Percentiles rank a stretch among this genome's conserved stretches.
Evolutionary conservation across 2,888 invertebrate species (phyloP).

Genomic region (Macrophya alboannulata): DNA sequence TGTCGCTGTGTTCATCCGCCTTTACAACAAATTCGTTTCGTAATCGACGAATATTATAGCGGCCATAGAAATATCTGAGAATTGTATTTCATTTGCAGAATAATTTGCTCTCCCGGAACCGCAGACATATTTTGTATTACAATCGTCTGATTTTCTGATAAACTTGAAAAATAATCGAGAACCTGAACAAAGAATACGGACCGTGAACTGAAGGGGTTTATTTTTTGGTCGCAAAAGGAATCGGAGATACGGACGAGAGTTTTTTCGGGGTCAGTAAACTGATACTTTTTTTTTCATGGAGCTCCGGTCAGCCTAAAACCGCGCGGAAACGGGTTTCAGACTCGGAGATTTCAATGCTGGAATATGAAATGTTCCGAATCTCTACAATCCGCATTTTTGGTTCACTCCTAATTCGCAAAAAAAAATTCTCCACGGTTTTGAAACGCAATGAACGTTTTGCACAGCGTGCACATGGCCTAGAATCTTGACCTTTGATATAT

Average conservation of each 20-base stretch:
- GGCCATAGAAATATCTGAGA: neutral
- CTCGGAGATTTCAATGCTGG: conserved; percentile 71
- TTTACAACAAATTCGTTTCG: neutral
- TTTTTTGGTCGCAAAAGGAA: conserved; percentile 27
- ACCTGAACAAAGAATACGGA: conserved; percentile 21
- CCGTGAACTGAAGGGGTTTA: neutral
- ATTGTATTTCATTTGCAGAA: neutral
- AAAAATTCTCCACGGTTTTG: neutral
- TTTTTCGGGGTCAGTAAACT: conserved; percentile 53
- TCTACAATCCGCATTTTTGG: neutral
- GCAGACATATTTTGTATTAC: neutral
- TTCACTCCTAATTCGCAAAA: neutral
- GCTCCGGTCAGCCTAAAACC: conserved; percentile 41
- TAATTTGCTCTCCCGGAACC: neutral
- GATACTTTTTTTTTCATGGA: conserved; percentile 41
- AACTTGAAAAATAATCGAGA: neutral
- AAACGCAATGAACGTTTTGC: neutral
- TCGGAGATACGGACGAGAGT: conserved; percentile 25
- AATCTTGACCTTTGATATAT: conserved; percentile 44
- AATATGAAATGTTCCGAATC: conserved; percentile 47
- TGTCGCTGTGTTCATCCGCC: neutral
- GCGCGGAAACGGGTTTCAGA: conserved; percentile 61
- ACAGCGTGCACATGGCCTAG: neutral
- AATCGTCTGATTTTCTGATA: neutral
- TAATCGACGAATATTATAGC: neutral